Base-by-base conservation (phyloP, 2,888 invertebrate species). In the Volucella inflata region DNA sequence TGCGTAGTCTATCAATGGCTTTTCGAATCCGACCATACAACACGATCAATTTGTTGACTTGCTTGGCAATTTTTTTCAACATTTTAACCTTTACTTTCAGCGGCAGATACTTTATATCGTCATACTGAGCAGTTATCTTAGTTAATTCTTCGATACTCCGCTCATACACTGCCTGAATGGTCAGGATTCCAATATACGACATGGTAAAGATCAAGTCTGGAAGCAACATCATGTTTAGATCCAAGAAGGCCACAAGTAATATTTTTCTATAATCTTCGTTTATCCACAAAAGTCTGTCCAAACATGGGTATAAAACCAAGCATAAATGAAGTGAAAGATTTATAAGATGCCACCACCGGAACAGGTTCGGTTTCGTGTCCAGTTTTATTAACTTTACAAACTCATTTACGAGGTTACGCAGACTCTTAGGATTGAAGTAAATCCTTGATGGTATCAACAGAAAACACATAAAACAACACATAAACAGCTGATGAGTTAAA, bases 31-130 rank as follows among this genome's bases (percentile, higher is more conserved):
- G 21, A 2, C 2, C n/a, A n/a, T 53, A 17, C 0, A 36, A 30
- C 11, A n/a, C 3, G 8, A 30, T 30, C 53, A 53, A 36, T 36
- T 8, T 2, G 4, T 14, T 21, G n/a, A 53, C 36, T 2, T 53
- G 30, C 53, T 21, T 53, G 2, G 30, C 53, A 36, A 53, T 53
- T 11, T 53, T 53, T 30, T 2, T 30, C 30, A 53, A 30, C 0
- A 30, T 17, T 12, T 8, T 6, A 36, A 30, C 1, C 17, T 53
- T 53, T 1, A 21, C 14, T n/a, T 53, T 12, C 30, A 2, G 8
- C n/a, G 53, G 53, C 0, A 53, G 53, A n/a, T 53, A 53, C 53
- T 36, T 30, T 8, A 53, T n/a, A 36, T 53, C n/a, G 30, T 53
- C 53, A 36, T 30, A 53, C 6, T 12, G 30, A 12, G 36, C 30